These are phyloP conservation scores for Emydoidea blandingii DNA, from an alignment of 2,797 vertebrate genomes.

Conservation along the genomic window DNA sequence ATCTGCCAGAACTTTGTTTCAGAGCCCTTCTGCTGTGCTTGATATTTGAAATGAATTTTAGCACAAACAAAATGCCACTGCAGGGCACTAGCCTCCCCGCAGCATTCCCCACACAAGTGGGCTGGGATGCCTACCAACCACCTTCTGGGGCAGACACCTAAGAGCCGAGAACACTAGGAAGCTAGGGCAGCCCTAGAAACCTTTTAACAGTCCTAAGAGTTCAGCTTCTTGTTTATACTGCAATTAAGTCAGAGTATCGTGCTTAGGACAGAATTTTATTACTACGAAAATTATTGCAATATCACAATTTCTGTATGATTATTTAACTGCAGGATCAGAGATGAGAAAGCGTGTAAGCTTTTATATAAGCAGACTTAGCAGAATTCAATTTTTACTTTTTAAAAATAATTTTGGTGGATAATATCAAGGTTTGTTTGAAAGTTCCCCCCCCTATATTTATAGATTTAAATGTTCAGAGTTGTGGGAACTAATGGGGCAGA, in stretches of 20 bases:
- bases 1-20: background rate
- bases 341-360: background rate
- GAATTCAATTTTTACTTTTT: background rate
- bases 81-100: background rate
- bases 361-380: background rate
- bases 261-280: background rate
- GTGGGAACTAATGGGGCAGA: background rate
- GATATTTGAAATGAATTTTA: background rate
- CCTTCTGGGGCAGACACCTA: background rate
- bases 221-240: background rate
- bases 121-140: background rate
- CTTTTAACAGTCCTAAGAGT: background rate
- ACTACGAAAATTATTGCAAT: background rate
- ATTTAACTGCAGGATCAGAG: background rate
- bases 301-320: background rate
- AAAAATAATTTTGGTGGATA: background rate
- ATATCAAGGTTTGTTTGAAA: background rate
- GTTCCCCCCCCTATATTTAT: rapidly evolving
- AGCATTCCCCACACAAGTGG: background rate
- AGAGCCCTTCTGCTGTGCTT: background rate
- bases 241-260: background rate
- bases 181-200: background rate
- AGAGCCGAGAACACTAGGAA: background rate
- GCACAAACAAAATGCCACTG: rapidly evolving
- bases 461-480: background rate